A percentile compares a stretch with the other conserved stretches of the same genome.
Conservation (phyloP, 2,113 vertebrate species). For the Xenus cinereus region DNA sequence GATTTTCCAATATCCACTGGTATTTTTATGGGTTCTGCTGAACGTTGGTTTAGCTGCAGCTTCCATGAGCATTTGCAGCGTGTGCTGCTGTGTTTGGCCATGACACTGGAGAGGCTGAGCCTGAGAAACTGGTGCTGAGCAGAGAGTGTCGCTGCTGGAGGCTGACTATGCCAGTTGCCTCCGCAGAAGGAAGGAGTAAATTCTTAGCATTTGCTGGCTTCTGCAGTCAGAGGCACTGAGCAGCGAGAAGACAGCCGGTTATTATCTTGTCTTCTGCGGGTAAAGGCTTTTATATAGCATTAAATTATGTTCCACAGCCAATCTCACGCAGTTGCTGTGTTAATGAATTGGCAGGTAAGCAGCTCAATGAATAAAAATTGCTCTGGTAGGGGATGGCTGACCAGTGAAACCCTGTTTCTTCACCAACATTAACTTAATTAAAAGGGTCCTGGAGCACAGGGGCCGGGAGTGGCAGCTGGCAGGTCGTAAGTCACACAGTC, state of each 20-base stretch:
- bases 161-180: background rate
- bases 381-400: background rate
- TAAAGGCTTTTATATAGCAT: background rate
- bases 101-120: background rate
- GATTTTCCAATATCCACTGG: background rate
- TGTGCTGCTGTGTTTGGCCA: fast-evolving
- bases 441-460: background rate
- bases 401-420: background rate
- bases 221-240: fast-evolving
- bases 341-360: background rate
- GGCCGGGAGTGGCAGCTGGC: background rate
- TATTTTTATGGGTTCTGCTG: background rate
- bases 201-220: background rate
- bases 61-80: fast-evolving
- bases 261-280: background rate
- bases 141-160: background rate
- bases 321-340: background rate
- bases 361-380: background rate
- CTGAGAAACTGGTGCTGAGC: background rate
- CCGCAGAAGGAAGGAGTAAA: background rate
- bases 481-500: background rate
- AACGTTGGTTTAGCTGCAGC: background rate
- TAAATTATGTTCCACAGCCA: background rate
- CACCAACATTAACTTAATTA: background rate
- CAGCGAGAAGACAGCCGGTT: background rate